phyloP scores from a whole-genome alignment of 2,888 invertebrate species.

The Thereva nobilitata region DNA sequence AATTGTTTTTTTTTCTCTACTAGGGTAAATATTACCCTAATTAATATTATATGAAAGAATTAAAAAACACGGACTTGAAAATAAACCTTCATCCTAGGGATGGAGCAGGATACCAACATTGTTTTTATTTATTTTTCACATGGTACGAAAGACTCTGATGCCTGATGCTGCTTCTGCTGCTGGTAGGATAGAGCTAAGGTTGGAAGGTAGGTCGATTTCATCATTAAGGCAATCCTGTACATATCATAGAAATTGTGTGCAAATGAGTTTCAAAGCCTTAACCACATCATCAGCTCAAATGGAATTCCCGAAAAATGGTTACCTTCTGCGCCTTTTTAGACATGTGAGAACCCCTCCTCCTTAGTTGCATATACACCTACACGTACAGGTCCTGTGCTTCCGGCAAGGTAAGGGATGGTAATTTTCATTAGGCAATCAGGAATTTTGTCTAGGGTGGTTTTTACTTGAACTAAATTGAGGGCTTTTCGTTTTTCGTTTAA shows the following conservation, averaged over 20 bases:
- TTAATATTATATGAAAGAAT: conserved; percentile 34
- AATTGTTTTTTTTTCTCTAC: conserved; percentile 23
- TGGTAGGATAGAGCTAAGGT: neutral
- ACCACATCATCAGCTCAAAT: conserved; percentile 45
- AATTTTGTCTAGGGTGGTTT: conserved; percentile 30
- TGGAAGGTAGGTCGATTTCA: conserved; percentile 21
- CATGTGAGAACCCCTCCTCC: neutral
- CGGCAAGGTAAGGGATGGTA: conserved; percentile 14
- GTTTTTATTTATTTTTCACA: conserved; percentile 26
- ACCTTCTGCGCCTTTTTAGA: conserved; percentile 5
- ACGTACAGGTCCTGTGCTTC: neutral
- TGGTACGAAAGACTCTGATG: conserved; percentile 16
- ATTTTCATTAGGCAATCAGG: conserved; percentile 32
- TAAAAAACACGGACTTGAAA: conserved; percentile 21
- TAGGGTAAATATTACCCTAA: conserved; percentile 15
- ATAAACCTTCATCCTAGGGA: conserved; percentile 10
- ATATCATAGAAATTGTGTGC: conserved; percentile 43
- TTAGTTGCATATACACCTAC: neutral
- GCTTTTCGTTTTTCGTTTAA: neutral
- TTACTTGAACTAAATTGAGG: conserved; percentile 30
- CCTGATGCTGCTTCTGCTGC: no score
- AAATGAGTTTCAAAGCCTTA: conserved; percentile 46
- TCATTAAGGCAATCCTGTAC: conserved; percentile 5
- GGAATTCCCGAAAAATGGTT: conserved; percentile 31
- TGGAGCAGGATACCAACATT: neutral